phyloP scores from a whole-genome alignment of 2,888 invertebrate species.

The Pecten maximus region DNA sequence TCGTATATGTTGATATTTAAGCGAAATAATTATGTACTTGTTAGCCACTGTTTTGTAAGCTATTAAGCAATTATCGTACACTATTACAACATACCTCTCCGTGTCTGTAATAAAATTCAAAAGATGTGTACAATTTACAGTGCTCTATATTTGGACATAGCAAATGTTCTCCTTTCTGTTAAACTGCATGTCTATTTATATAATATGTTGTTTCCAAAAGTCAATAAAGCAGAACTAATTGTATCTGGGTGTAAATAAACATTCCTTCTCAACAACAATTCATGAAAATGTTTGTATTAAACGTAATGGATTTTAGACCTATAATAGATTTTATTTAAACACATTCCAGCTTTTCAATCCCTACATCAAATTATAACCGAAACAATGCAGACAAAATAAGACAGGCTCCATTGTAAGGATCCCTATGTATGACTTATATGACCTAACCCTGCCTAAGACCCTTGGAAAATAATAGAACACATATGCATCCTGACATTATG shows the following conservation, averaged over 20 bases:
- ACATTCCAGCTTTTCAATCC: conserved; percentile 13
- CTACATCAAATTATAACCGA: conserved; percentile 2
- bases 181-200: neutral
- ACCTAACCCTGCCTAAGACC: neutral
- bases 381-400: neutral
- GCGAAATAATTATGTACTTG: neutral
- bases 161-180: neutral
- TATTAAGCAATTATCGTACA: neutral
- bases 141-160: neutral
- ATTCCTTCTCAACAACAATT: neutral
- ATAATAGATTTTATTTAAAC: conserved; percentile 12
- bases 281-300: neutral
- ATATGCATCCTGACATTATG: conserved; percentile 25
- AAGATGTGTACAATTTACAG: neutral
- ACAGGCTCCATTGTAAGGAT: neutral
- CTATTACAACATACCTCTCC: neutral
- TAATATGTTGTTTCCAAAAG: conserved; percentile 17
- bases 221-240: conserved; percentile 26
- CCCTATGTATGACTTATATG: neutral
- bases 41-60: neutral
- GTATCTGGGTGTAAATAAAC: neutral
- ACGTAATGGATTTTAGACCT: conserved; percentile 8
- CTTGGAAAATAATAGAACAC: neutral
- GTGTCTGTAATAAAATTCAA: neutral
- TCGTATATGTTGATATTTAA: neutral